Percentiles rank a stretch among this genome's conserved stretches.
phyloP scores from a whole-genome alignment of 1,140 invertebrate genomes.

The Dreissena polymorpha region DNA sequence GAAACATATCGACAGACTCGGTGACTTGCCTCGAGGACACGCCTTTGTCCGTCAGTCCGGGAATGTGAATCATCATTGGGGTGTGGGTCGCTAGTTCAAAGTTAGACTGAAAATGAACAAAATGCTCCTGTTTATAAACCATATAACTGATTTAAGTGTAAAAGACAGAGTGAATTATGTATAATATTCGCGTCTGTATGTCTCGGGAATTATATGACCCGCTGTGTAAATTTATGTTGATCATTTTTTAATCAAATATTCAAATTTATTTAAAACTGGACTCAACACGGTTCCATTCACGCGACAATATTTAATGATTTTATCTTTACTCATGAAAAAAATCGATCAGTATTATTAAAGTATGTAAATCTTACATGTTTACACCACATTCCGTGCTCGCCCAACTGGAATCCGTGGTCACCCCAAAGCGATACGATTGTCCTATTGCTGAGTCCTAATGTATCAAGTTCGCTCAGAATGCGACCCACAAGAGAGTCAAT shows the following conservation, averaged over 20 bases:
- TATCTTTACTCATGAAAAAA: too few species aligned
- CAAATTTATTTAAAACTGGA: too few species aligned
- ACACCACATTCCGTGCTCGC: slow-evolving; percentile 91
- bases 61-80: slow-evolving; percentile 44
- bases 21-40: slow-evolving; percentile 79
- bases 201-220: too few species aligned
- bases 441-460: slow-evolving; percentile 80
- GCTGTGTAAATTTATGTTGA: too few species aligned
- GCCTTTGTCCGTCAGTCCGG: slow-evolving; percentile 29
- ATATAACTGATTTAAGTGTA: too few species aligned
- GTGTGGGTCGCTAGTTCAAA: slow-evolving; percentile 85
- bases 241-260: too few species aligned
- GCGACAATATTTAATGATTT: too few species aligned
- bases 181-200: too few species aligned
- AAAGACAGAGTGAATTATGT: too few species aligned
- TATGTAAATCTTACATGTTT: slow-evolving; percentile 82
- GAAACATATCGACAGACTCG: slow-evolving; percentile 92
- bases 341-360: too few species aligned
- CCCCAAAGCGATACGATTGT: slow-evolving; percentile 90
- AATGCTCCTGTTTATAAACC: too few species aligned
- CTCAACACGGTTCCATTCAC: too few species aligned
- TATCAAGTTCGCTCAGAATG: slow-evolving; percentile 83
- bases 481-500: slow-evolving; percentile 89
- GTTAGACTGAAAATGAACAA: slow-evolving; percentile 82
- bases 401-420: slow-evolving; percentile 94